Base-by-base conservation (phyloP, 2,888 invertebrate species). In the Resseliella maxima region DNA sequence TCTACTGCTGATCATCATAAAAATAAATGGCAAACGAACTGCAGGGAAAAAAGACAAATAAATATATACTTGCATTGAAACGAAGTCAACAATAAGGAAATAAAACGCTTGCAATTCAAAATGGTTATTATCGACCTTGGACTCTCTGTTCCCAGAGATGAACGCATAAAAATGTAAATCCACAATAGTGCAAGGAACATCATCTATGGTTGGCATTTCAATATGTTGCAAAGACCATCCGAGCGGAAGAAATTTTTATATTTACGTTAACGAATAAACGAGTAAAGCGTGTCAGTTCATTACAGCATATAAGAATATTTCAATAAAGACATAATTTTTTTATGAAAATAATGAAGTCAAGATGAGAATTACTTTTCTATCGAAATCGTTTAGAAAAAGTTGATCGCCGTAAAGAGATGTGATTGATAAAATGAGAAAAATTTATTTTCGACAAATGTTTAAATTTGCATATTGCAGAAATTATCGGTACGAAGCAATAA, bases 101-200 rank as follows among this genome's bases (percentile, higher is more conserved):
- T 72, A 31, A 72, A 31, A 31, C 31, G n/a, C 35, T 27, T 15
- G 35, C 31, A 5, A 72, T 35, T 27, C 31, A 35, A 72, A 31
- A 72, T 72, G 35, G 35, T 72, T 72, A 72, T 72, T 31, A 35
- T 35, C 31, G 72, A 72, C 72, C 72, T 72, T 72, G 72, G 72
- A 72, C 31, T 10, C 72, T 2, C 3, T 59, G 24, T 59, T 24
- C 24, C 6, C 46, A 50, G 18, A 72, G 72, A 31, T 72, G 31
- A 31, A 72, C 31, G 72, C 72, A 15, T 72, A 72, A 31, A 27
- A 50, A 6, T 0, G n/a, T 12, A 72, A 72, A 12, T 31, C 72
- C 27, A 59, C 6, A 72, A 59, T n/a, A 59, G 24, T 59, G 59
- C 59, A 59, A 24, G 2, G 59, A 1, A 24, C 59, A 8, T 59